A percentile compares a stretch with the other conserved stretches of the same genome.
These are phyloP conservation scores for Proterorhinus semilunaris DNA, from an alignment of 2,113 vertebrate genomes.

Conservation along the genomic window DNA sequence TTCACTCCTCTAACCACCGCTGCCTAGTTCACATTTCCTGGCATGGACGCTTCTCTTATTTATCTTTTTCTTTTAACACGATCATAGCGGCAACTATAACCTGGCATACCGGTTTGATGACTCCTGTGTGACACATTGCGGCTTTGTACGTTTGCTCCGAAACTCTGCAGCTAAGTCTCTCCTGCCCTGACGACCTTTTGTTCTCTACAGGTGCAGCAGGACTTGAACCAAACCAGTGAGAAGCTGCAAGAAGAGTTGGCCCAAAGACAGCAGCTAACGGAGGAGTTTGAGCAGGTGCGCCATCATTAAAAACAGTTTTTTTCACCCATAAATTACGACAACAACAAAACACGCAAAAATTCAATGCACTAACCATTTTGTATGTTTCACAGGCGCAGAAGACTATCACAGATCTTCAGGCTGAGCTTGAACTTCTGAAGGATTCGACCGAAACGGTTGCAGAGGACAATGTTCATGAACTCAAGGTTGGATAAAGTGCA, in stretches of 20 bases:
- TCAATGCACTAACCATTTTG: constrained; percentile 2
- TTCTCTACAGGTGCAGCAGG: constrained; percentile 72
- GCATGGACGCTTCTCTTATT: constrained; percentile 44
- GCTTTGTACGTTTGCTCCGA: constrained; percentile 26
- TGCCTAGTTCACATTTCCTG: constrained; percentile 25
- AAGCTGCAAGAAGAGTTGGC: constrained; percentile 75
- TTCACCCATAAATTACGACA: too few species aligned
- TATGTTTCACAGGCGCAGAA: constrained; percentile 77
- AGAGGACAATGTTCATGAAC: constrained; percentile 74
- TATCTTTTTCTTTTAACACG: constrained; percentile 18
- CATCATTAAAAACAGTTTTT: not conserved
- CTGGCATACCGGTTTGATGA: constrained; percentile 32
- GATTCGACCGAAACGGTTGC: constrained; percentile 56
- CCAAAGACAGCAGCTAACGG: constrained; percentile 74
- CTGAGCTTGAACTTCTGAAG: constrained; percentile 84
- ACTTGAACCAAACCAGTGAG: constrained; percentile 76
- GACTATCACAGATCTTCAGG: constrained; percentile 77
- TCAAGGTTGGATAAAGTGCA: constrained; percentile 81
- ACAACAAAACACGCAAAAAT: not conserved
- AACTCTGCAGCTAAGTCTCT: not conserved
- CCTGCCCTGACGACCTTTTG: constrained; percentile 2
- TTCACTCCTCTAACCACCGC: constrained; percentile 45
- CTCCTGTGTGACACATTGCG: constrained; percentile 17
- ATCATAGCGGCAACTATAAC: constrained; percentile 38
- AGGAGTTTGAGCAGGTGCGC: constrained; percentile 83